Base-by-base conservation (phyloP, 1,140 invertebrate genomes). In the Physella acuta region DNA sequence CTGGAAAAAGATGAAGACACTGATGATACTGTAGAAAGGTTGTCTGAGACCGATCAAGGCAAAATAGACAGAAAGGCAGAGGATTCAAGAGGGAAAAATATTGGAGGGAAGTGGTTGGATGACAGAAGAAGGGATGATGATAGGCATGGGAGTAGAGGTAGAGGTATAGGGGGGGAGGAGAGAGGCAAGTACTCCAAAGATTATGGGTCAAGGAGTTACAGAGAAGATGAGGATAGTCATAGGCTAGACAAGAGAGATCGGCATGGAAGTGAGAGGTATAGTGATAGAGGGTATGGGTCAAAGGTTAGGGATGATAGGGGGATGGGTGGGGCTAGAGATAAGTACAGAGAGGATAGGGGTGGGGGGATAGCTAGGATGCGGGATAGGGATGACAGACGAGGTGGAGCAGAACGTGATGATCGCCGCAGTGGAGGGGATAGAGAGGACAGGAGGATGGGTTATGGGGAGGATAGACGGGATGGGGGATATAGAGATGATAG, bases 1-100 rank as follows among this genome's bases (percentile, higher is more conserved):
- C 39, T 44, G 39, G 59, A 61, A 36, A 61, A 24, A 30, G 39
- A 28, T 37, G 59, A 61, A 44, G 59, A 61, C 8, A 61, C 24
- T 24, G 59, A 61, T 2, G 33, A 37, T 8, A 39, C 36, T 24
- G 34, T 24, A 24, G 59, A 61, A 5, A 36, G 59, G 4, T 36
- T 60, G 31, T 60, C 31, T 34, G 58, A 60, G 58, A 33, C 14
- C 37, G 59, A 64, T 3, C 39, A 49, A 30, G 49, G 62, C 26
- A 64, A 51, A 44, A 44, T 28, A 31, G 62, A 64, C 2, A 1
- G 30, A 20, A 64, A 33, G 44, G 20, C 24, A 34, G 62, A 64
- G 17, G 62, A 64, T 16, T 44, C 5, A 11, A 51, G 28, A 28
- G 17, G 8, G 24, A 64, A 24, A 16, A 44, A 20, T 11, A 44